Evolutionary conservation across 2,113 vertebrate species (phyloP), one percentile per base, ranked within the genome.

Genomic region (Nanorana parkeri): DNA sequence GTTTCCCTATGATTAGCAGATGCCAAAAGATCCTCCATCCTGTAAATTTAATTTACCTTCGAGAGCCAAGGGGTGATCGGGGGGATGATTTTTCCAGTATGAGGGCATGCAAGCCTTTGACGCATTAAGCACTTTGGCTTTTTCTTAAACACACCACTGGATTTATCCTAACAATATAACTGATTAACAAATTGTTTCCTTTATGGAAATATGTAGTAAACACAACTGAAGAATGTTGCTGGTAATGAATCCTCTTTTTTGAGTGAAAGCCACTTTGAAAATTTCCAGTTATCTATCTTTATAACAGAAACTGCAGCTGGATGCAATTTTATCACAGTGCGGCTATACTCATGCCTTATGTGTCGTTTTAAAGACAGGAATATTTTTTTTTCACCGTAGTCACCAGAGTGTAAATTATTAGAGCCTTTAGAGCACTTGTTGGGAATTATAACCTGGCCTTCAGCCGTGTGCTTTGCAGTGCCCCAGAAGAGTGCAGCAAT

Each of bases 391-490:
- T 65, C 26, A 21, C 13, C 58, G 36, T 65, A 82, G 69, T 41
- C 80, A 75, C 80, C 52, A 63, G 80, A 82, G 80, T 82, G 69
- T 75, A 82, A 74, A 82, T 75, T 82, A 82, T 75, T 82, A 66
- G 61, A 74, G 71, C 71, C 61, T 82, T 82, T 82, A 82, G 61
- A 75, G 52, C 21, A 73, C 71, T 75, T 55, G 61, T 74, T 67
- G 71, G 80, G 80, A 75, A 82, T 82, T 82, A 82, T 41, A 82
- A 67, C 63, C 52, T 82, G 80, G 80, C 80, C 80, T 82, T 75
- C 80, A 82, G 80, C 71, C 61, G 24, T 82, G 71, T 75, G 52
- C 69, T 56, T 65, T 23, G 51, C 58, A 66, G 61, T 52, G 80
- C 71, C 80, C 80, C 63, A 67, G 71, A 82, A 65, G 77, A 68